Evolutionary conservation across 2,797 vertebrate species (phyloP), one percentile per base, ranked within the genome.

Genomic region (Myotis findleyi): DNA sequence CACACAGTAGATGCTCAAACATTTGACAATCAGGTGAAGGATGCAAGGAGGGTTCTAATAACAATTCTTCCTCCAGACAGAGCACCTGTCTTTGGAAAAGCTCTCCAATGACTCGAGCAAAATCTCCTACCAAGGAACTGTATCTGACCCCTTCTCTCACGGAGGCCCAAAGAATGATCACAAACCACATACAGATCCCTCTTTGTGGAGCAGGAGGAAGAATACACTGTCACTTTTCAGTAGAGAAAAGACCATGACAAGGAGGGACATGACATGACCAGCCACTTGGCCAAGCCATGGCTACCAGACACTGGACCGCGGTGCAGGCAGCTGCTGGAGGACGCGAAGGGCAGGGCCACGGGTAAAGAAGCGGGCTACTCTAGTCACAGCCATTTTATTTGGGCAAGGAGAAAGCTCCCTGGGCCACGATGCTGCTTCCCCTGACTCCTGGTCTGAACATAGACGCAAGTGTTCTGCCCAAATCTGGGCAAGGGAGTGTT

Each of bases 291-390:
- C 25, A 41, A 27, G 16, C 20, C n/a, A 3, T 1, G 3, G 25
- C 5, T 21, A 25, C 7, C 27, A 8, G n/a, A n/a, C 5, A 13
- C 16, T 16, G 27, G 51, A 17, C 3, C 41, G 21, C 4, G 7
- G 9, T 2, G 14, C 49, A 18, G 7, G 30, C n/a, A 33, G 16
- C 21, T 84, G 14, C 36, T 10, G 9, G 16, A 47, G 71, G 57
- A 30, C 17, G 30, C 3, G 14, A n/a, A 53, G 7, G n/a, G 7
- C 7, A 14, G 0, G 18, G 7, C 23, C 30, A 10, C 7, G 0
- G 3, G 11, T 18, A 47, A 73, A 72, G 71, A 73, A 47, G 16
- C 1, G 33, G 18, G 20, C 20, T 16, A n/a, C 44, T 57, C 5
- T 33, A 68, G 49, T 27, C 41, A n/a, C 27, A 55, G 33, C 20